phyloP scores from a whole-genome alignment of 2,113 vertebrate species.

The Nyctereutes procyonoides region DNA sequence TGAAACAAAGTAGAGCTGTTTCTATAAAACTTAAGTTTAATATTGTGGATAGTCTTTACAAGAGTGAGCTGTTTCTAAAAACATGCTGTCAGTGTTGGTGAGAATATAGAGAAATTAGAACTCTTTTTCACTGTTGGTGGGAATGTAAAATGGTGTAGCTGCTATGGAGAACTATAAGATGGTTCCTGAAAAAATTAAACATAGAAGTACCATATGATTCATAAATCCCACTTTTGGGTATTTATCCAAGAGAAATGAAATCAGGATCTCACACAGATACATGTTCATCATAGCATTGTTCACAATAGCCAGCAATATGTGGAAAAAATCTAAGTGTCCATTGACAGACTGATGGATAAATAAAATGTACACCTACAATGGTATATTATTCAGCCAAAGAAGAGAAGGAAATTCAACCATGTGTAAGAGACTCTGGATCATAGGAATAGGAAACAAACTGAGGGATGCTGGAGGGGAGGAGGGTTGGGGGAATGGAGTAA shows the following conservation, averaged over 20 bases:
- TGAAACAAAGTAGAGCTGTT: background rate
- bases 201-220: background rate
- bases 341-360: background rate
- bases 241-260: slow-evolving; percentile 2
- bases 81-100: background rate
- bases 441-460: background rate
- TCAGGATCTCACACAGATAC: background rate
- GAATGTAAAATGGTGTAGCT: background rate
- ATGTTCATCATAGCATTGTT: background rate
- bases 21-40: slow-evolving; percentile 43
- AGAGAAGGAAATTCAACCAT: background rate
- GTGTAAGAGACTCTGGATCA: background rate
- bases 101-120: background rate
- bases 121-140: background rate
- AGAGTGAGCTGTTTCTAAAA: background rate
- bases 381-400: background rate
- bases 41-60: slow-evolving; percentile 6
- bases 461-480: background rate
- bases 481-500: background rate
- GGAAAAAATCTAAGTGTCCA: background rate
- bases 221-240: background rate
- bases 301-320: background rate
- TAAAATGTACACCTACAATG: background rate
- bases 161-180: background rate
- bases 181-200: background rate